Conservation (phyloP, 2,113 vertebrate species). For the Oryzias javanicus region DNA sequence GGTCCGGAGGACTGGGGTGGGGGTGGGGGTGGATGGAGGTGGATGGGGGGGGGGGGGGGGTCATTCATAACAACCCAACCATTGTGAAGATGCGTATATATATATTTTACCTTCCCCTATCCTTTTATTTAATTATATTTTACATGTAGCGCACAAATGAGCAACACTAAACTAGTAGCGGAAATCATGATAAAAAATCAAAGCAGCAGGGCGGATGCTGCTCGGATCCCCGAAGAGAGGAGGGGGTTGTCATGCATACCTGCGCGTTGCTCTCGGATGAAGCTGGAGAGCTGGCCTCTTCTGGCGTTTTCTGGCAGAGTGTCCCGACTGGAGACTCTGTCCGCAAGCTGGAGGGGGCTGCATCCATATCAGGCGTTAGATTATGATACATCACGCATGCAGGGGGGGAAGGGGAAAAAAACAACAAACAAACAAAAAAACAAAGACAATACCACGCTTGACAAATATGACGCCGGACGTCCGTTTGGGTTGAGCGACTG, state of each 20-base stretch:
- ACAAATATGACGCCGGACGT: conserved; percentile 44
- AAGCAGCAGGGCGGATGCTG: neutral
- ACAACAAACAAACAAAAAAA: neutral
- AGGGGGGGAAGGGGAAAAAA: neutral
- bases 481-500: conserved; percentile 26
- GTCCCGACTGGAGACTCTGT: conserved; percentile 85
- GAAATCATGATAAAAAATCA: neutral
- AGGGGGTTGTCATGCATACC: conserved; percentile 77
- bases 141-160: neutral
- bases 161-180: too few species aligned
- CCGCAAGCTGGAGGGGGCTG: conserved; percentile 85
- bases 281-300: conserved; percentile 83
- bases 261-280: conserved; percentile 81
- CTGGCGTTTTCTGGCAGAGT: conserved; percentile 82
- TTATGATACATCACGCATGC: conserved; percentile 80
- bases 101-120: too few species aligned
- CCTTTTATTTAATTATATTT: too few species aligned
- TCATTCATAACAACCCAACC: conserved; percentile 56
- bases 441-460: neutral
- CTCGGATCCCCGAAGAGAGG: conserved; percentile 7
- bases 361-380: conserved; percentile 82
- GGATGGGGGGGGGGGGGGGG: conserved; percentile 53
- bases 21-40: too few species aligned
- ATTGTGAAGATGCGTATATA: neutral
- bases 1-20: conserved; percentile 48